Evolutionary conservation across 2,797 vertebrate genomes (phyloP).

Genomic region (Mergus octosetaceus): DNA sequence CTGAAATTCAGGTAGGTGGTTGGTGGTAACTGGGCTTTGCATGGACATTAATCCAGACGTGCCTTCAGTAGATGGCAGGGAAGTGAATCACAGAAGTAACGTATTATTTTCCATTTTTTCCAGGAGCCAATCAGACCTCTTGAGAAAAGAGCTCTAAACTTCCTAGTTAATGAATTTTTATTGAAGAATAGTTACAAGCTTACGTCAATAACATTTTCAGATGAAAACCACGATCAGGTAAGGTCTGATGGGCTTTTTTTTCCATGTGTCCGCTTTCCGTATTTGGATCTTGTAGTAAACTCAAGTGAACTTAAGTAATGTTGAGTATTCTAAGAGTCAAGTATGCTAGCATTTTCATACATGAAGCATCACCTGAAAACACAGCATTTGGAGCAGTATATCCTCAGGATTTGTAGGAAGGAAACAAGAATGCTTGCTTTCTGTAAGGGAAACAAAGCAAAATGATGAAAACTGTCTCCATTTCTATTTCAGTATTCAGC

Average conservation of each 20-base stretch:
- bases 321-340: background rate
- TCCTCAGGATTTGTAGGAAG: background rate
- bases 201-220: slow-evolving; percentile 98
- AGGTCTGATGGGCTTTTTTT: background rate
- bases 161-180: slow-evolving; percentile 99
- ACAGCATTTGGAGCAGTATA: background rate
- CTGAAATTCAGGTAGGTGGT: slow-evolving; percentile 97
- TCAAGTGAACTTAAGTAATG: background rate
- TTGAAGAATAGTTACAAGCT: slow-evolving; percentile 98
- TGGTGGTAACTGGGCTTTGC: background rate
- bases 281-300: background rate
- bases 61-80: background rate
- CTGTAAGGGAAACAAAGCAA: background rate
- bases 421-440: background rate
- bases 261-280: accelerated
- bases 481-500: background rate
- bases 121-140: slow-evolving; percentile 96
- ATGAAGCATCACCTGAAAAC: background rate
- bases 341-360: background rate
- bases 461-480: background rate
- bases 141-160: slow-evolving; percentile 99
- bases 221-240: slow-evolving; percentile 99
- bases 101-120: slow-evolving; percentile 20
- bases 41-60: background rate
- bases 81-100: background rate